A percentile compares a stretch with the other conserved stretches of the same genome.
These are phyloP conservation scores for Ochlodes sylvanus DNA, from an alignment of 2,888 invertebrate species.

Conservation along the genomic window DNA sequence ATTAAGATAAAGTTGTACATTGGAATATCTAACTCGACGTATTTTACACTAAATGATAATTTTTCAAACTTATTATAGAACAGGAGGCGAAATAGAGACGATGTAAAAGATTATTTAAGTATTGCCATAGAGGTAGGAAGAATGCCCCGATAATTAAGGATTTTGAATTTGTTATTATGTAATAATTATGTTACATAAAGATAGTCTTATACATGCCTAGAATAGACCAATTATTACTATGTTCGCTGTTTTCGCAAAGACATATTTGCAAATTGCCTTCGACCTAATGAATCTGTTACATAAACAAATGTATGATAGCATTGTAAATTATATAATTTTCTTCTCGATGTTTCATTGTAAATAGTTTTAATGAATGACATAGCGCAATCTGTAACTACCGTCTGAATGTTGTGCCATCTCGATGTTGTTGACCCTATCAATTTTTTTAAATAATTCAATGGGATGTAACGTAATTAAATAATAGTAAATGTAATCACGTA, in stretches of 20 bases:
- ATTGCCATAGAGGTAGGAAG: slow-evolving; percentile 28
- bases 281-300: slow-evolving; percentile 30
- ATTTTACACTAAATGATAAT: slow-evolving; percentile 48
- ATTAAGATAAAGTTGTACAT: slow-evolving; percentile 41
- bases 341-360: slow-evolving; percentile 37
- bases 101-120: slow-evolving; percentile 13
- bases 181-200: slow-evolving; percentile 26
- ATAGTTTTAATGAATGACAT: slow-evolving; percentile 30
- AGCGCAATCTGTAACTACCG: slow-evolving; percentile 29
- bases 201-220: slow-evolving; percentile 35
- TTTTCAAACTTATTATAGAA: slow-evolving; percentile 51
- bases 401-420: slow-evolving; percentile 22
- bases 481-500: slow-evolving; percentile 28
- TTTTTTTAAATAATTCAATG: slow-evolving; percentile 29
- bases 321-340: slow-evolving; percentile 30
- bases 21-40: slow-evolving; percentile 47
- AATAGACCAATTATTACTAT: slow-evolving; percentile 27
- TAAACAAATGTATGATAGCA: slow-evolving; percentile 33
- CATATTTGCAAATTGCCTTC: slow-evolving; percentile 33
- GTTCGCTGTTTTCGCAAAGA: slow-evolving; percentile 30
- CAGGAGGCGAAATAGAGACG: slow-evolving; percentile 46
- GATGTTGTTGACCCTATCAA: slow-evolving; percentile 28
- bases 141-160: slow-evolving; percentile 42
- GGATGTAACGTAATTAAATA: slow-evolving; percentile 26
- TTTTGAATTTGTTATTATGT: slow-evolving; percentile 35